A percentile compares a stretch with the other conserved stretches of the same genome.
phyloP scores from a whole-genome alignment of 2,113 vertebrate genomes.

The Microcebus lehilahytsara region DNA sequence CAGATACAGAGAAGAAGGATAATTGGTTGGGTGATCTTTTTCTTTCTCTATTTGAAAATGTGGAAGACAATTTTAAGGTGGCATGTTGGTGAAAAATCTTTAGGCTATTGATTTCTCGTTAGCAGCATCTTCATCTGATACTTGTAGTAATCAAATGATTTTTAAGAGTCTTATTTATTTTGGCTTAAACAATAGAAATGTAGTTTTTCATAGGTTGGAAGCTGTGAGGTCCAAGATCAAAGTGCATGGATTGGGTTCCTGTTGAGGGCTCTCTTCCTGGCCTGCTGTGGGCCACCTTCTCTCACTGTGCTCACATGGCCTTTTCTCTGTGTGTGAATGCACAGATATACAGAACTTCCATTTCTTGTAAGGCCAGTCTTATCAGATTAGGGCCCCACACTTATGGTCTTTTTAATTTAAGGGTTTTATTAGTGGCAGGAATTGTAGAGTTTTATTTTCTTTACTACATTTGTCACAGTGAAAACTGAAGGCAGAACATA shows the following conservation, averaged over 20 bases:
- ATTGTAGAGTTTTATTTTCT: background rate
- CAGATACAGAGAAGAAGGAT: background rate
- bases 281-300: background rate
- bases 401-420: background rate
- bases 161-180: background rate
- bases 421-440: background rate
- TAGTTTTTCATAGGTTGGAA: background rate
- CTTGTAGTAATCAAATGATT: conserved; percentile 10
- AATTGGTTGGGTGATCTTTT: background rate
- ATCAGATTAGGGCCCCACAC: background rate
- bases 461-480: background rate
- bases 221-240: background rate
- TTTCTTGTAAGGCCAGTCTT: too few species aligned
- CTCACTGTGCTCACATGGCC: background rate
- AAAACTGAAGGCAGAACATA: background rate
- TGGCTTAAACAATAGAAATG: background rate
- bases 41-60: conserved; percentile 2
- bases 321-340: background rate
- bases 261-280: background rate
- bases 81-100: background rate
- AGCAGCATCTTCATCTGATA: background rate
- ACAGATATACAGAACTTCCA: background rate
- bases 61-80: conserved; percentile 23
- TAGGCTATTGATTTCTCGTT: background rate
- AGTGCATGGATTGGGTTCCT: background rate